Percentiles rank a stretch among this genome's conserved stretches.
Conservation (phyloP, 2,113 vertebrate species). For the Oostethus manadensis region DNA sequence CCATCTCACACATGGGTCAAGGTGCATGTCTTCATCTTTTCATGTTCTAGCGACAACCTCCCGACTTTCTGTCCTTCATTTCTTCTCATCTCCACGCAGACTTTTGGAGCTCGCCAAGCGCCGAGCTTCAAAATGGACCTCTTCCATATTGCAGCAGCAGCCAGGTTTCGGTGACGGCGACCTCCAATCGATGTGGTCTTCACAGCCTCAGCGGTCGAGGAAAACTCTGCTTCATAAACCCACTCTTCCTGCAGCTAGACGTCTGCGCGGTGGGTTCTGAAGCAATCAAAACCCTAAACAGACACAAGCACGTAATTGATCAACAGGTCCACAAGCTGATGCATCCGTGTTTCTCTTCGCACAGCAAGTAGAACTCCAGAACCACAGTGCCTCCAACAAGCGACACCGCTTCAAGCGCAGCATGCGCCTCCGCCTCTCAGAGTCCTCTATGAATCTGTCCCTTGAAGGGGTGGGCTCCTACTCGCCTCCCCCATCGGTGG, state of each 20-base stretch:
- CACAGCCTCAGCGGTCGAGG: conserved; percentile 48
- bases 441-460: conserved; percentile 77
- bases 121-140: conserved; percentile 61
- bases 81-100: conserved; percentile 57
- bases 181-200: conserved; percentile 30
- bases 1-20: conserved; percentile 85
- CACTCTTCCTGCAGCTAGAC: conserved; percentile 76
- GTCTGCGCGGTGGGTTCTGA: conserved; percentile 38
- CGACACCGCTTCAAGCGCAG: conserved; percentile 83
- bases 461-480: conserved; percentile 53
- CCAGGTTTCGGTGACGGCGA: conserved; percentile 11
- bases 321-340: background rate
- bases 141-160: conserved; percentile 47
- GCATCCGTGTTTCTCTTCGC: background rate
- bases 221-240: conserved; percentile 82
- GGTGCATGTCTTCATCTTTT: conserved; percentile 55
- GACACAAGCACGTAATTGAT: background rate
- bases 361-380: conserved; percentile 63
- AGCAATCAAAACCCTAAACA: background rate
- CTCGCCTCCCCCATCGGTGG: conserved; percentile 49
- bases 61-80: background rate
- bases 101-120: conserved; percentile 79
- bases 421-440: conserved; percentile 82
- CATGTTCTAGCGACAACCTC: background rate
- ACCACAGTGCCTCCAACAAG: conserved; percentile 74